A percentile compares a stretch with the other conserved stretches of the same genome.
phyloP scores from a whole-genome alignment of 2,113 vertebrate genomes.

The Pyxicephalus adspersus region DNA sequence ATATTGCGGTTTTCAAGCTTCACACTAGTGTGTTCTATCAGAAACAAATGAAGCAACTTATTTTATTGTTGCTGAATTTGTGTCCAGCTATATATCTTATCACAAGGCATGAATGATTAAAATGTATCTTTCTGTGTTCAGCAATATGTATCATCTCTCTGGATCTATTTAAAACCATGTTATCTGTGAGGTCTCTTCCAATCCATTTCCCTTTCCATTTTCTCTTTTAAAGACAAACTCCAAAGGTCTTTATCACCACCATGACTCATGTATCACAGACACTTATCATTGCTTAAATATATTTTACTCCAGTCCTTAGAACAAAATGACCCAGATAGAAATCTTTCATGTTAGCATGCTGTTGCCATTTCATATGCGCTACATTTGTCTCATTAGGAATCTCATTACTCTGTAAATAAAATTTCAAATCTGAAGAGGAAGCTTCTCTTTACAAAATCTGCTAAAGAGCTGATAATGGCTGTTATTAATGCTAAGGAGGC shows the following conservation, averaged over 20 bases:
- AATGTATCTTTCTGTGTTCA: not conserved
- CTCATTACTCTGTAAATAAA: conserved; percentile 16
- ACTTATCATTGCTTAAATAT: conserved; percentile 23
- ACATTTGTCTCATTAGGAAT: conserved; percentile 16
- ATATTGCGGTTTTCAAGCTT: no score
- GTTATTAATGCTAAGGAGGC: no score
- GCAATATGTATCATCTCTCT: conserved; percentile 3
- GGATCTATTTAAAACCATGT: not conserved
- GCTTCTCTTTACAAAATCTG: not conserved
- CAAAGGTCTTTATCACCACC: not conserved
- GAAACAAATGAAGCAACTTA: no score
- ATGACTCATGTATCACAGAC: conserved; percentile 2
- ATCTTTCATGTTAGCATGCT: not conserved
- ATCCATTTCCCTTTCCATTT: conserved; percentile 16
- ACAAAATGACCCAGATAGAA: conserved; percentile 36
- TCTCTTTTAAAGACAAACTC: conserved; percentile 3
- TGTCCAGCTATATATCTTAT: no score
- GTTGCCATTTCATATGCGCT: not conserved
- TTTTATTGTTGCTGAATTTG: no score
- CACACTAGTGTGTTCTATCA: no score
- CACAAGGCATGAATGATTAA: not conserved
- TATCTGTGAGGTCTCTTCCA: not conserved
- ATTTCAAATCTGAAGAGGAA: not conserved
- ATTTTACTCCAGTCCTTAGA: conserved; percentile 14
- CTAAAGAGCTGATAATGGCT: no score